phyloP scores from a whole-genome alignment of 2,797 vertebrate species.

The Phalanger gymnotis region DNA sequence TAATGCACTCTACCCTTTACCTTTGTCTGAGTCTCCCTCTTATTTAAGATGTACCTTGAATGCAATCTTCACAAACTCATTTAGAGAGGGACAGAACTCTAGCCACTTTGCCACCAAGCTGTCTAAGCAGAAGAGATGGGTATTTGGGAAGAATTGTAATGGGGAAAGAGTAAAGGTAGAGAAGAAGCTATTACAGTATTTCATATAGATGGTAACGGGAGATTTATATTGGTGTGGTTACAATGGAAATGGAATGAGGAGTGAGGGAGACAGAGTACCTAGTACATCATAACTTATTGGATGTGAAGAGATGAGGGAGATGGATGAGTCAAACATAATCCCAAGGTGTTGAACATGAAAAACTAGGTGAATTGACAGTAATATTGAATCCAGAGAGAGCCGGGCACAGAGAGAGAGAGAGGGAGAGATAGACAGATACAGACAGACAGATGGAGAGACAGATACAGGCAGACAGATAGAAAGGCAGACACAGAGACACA shows the following conservation, averaged over 20 bases:
- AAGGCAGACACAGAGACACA: no score
- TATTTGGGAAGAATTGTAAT: background rate
- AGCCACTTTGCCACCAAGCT: background rate
- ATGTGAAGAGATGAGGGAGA: background rate
- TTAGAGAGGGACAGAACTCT: background rate
- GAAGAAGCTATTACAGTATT: background rate
- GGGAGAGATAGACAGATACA: no score
- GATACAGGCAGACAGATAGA: no score
- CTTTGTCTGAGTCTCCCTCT: background rate
- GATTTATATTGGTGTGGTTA: background rate
- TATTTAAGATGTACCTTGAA: background rate
- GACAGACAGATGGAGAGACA: no score
- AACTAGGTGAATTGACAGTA: background rate
- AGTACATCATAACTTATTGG: background rate
- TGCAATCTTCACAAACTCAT: background rate
- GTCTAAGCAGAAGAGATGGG: background rate
- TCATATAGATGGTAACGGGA: background rate
- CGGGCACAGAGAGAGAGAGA: background rate
- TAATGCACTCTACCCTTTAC: background rate
- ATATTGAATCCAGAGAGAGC: background rate
- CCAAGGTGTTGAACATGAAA: background rate
- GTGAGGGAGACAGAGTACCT: background rate
- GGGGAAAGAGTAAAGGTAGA: background rate
- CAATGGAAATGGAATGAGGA: background rate
- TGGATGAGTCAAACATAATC: background rate